phyloP scores from a whole-genome alignment of 2,113 vertebrate species.

The Theropithecus gelada region DNA sequence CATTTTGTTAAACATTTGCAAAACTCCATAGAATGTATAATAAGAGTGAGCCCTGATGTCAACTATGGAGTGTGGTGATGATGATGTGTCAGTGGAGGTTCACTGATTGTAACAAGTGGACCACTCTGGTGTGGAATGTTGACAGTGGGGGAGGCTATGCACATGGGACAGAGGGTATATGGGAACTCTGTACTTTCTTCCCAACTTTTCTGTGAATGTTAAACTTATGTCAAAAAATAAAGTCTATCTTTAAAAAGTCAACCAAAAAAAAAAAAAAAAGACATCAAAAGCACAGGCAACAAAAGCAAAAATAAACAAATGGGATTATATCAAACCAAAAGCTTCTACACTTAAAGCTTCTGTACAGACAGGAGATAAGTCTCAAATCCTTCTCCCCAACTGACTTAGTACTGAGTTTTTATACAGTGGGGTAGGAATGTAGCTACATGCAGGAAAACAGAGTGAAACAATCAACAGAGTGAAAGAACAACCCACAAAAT shows the following conservation, averaged over 20 bases:
- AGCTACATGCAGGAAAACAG: background rate
- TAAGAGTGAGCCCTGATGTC: background rate
- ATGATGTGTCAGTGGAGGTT: too few relatives aligned
- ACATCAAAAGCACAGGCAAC: too few relatives aligned
- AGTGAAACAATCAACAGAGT: background rate
- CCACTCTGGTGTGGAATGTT: background rate
- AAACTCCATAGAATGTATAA: background rate
- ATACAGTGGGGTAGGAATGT: too few relatives aligned
- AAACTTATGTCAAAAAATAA: background rate
- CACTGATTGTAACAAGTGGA: too few relatives aligned
- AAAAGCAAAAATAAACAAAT: background rate
- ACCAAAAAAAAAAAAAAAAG: too few relatives aligned
- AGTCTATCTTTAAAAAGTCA: background rate
- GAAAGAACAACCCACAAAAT: background rate
- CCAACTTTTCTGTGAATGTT: background rate
- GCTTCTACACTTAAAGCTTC: too few relatives aligned
- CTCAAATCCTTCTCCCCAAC: too few relatives aligned
- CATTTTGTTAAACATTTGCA: background rate
- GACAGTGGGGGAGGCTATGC: background rate
- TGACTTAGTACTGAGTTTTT: too few relatives aligned
- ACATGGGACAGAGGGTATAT: too few relatives aligned
- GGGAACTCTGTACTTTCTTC: background rate
- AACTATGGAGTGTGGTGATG: too few relatives aligned
- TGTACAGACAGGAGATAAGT: too few relatives aligned
- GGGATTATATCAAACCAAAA: background rate